Conservation (phyloP, 1,140 invertebrate genomes). For the Lepidurus packardi region DNA sequence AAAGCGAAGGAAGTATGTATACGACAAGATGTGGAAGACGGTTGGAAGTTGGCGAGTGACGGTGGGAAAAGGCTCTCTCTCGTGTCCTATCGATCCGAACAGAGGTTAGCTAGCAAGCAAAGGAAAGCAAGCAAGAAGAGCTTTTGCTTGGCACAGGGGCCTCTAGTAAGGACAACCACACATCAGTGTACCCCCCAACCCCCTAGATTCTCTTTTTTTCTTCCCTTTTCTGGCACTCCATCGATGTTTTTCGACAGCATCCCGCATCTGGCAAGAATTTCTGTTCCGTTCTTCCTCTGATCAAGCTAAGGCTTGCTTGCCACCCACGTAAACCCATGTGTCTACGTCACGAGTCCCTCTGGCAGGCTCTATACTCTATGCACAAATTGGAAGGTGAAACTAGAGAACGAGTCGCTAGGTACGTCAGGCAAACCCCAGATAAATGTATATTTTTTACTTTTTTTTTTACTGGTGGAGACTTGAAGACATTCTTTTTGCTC, state of each 20-base stretch:
- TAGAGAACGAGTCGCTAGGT: background rate
- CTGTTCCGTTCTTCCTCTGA: background rate
- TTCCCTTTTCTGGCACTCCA: background rate
- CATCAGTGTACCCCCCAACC: background rate
- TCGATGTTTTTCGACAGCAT: background rate
- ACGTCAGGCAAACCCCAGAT: background rate
- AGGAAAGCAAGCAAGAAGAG: background rate
- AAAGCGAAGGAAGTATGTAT: background rate
- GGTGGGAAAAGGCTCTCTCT: background rate
- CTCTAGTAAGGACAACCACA: background rate
- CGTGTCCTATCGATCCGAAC: slow-evolving; percentile 8
- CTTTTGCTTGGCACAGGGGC: background rate
- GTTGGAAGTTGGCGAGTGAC: background rate
- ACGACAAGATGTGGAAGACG: background rate
- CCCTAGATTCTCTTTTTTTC: background rate
- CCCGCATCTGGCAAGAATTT: slow-evolving; percentile 6
- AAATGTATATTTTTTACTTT: slow-evolving; percentile 12
- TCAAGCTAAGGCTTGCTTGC: too few species aligned
- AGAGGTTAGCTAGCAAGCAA: slow-evolving; percentile 8
- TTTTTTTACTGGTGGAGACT: slow-evolving; percentile 1
- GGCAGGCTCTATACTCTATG: background rate
- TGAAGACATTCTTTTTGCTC: too few species aligned
- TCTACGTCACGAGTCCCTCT: slow-evolving; percentile 5
- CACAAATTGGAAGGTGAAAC: background rate
- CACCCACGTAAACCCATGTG: background rate